Evolutionary conservation across 2,797 vertebrate species (phyloP).

Genomic region (Neosalanx taihuensis): DNA sequence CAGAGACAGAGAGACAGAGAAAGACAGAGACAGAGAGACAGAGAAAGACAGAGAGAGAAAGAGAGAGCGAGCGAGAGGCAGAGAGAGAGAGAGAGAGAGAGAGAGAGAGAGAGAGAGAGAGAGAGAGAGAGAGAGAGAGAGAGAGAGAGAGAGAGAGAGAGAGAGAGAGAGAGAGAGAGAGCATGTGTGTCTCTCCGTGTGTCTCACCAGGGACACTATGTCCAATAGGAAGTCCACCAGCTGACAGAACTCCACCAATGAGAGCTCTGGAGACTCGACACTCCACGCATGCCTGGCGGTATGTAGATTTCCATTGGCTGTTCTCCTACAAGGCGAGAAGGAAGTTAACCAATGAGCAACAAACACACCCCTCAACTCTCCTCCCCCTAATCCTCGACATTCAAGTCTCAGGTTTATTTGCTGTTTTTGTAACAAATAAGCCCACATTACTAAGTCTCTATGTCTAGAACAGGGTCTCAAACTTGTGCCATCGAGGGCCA

Average conservation of each 20-base stretch:
- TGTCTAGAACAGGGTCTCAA: too few species aligned
- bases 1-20: too few species aligned
- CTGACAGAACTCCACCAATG: conserved; percentile 92
- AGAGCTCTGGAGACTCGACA: conserved; percentile 76
- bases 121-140: background rate
- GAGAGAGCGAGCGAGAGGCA: background rate
- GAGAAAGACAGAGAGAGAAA: too few species aligned
- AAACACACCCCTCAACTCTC: too few species aligned
- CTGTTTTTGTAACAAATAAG: too few species aligned
- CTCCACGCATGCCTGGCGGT: conserved; percentile 66
- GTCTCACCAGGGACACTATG: conserved; percentile 97
- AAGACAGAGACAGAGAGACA: too few species aligned
- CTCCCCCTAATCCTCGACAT: too few species aligned
- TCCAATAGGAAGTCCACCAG: conserved; percentile 97
- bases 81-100: background rate
- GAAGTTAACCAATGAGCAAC: background rate
- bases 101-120: background rate
- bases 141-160: background rate
- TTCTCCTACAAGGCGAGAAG: conserved; percentile 75
- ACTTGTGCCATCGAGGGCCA: too few species aligned
- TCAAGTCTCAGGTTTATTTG: too few species aligned
- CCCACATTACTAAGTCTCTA: too few species aligned
- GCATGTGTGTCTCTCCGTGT: background rate
- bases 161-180: background rate
- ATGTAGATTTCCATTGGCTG: conserved; percentile 73